Base-by-base conservation (phyloP, 64 coral and sea anemone genomes). In the Pocillopora damicornis region DNA sequence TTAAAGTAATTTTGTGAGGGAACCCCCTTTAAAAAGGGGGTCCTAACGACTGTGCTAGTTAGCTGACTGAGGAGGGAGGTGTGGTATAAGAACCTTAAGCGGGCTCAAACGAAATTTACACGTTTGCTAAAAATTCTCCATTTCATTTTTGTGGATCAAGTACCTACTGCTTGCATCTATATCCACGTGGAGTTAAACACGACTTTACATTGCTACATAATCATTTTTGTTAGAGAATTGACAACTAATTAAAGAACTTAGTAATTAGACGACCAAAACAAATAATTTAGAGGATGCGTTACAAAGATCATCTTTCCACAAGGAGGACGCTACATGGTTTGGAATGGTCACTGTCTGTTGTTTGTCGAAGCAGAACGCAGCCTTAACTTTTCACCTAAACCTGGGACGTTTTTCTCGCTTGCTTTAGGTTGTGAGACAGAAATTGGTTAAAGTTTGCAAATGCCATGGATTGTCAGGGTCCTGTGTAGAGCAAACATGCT, bases 401-500 rank as follows among this genome's bases (percentile, higher is more conserved):
- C 65, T 72, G 37, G 81, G 81, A 67, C 65, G 15, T 73, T 85
- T 78, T 81, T 89, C 62, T 63, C 88, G 76, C 78, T 68, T 72
- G 75, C 63, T 76, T 72, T 93, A 99, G 97, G 93, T 95, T 75
- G 65, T 99, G 12, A 82, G 79, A 61, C 73, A 93, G 20, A 90
- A 87, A 56, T 73, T 95, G 91, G 81, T 83, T 56, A 63, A 51
- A 15, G 62, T 82, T 86, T 99, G 97, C 76, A 95, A 92, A 89
- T 99, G 97, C 13, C 90, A 95, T 75, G 97, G 97, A n/a, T 25
- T 88, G 20, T 95, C 90, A 11, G 75, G 25, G 11, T 78, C 88
- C 17, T 99, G 97, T 61, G 60, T 61, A 0, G 59, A 80, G 25
- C 77, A 63, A 18, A 99, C 93, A 15, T 99, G 97, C 57, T 99